Evolutionary conservation across 2,888 invertebrate species (phyloP), one percentile per base, ranked within the genome.

Genomic region (Nemoura dubitans): DNA sequence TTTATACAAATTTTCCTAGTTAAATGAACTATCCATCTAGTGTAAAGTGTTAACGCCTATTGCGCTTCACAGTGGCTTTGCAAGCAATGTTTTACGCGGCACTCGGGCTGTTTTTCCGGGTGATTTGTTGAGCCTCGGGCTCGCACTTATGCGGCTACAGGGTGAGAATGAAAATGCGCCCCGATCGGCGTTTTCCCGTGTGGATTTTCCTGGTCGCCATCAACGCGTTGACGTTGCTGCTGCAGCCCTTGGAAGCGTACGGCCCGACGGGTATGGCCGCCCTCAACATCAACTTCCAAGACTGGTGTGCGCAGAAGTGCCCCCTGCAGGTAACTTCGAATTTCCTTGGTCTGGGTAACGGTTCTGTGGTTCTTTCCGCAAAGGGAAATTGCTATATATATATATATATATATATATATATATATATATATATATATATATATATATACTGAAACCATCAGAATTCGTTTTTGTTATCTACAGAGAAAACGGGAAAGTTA

Each of bases 311-410:
- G 28, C 86, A 83, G 80, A 86, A 84, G 27, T 87, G 86, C 59
- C 87, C 87, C 21, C 82, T 87, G 76, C 87, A 87, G 87, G 87
- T 87, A 78, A 86, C 26, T 25, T 42, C 6, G 26, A 25, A 6
- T 26, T 25, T 25, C 3, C 3, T 5, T 25, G 2, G 2, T 26
- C 81, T n/a, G 28, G 28, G 28, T 16, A 28, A 81, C 5, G 28
- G 36, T 36, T 36, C 10, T 36, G 36, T 36, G 36, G 3, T 6
- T 36, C 5, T 10, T 36, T 6, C 10, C 10, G 36, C 10, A 36
- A 36, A 36, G 36, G 5, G n/a, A n/a, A n/a, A n/a, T n/a, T n/a
- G n/a, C n/a, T n/a, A n/a, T n/a, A n/a, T n/a, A n/a, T n/a, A n/a
- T n/a, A n/a, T n/a, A n/a, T n/a, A n/a, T n/a, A n/a, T n/a, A n/a